Evolutionary conservation across 2,113 vertebrate genomes (phyloP), one percentile per base, ranked within the genome.

Genomic region (Pundamilia nyererei): DNA sequence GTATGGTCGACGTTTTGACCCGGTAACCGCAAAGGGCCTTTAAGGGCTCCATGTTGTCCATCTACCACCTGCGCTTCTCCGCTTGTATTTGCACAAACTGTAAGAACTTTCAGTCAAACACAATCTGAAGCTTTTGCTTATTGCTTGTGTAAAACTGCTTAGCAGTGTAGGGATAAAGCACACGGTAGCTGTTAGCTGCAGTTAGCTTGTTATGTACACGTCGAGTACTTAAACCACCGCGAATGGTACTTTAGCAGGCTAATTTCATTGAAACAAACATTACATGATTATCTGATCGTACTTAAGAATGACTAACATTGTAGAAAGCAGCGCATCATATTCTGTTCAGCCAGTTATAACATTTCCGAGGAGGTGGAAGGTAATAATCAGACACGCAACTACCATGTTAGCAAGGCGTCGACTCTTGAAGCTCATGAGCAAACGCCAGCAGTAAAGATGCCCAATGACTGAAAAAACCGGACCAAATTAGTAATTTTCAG

Each of bases 341-440:
- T 75, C 40, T 17, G 14, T 75, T 75, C 14, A 3, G 21, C 9
- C 40, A 45, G 26, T 19, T 75, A 29, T 5, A 49, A 77, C 1
- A 77, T 49, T 47, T 31, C 9, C 24, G 15, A 7, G 42, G 24
- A n/a, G 15, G 17, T 7, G 15, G 9, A 5, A 77, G 24, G 12
- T 31, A 31, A 77, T 49, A 31, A 19, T 9, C 13, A 26, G 5
- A 53, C 14, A 13, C 7, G 13, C 24, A 19, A 10, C 51, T 21
- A 87, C 83, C 87, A 80, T 87, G 81, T 87, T 85, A 79, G 9
- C 79, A 79, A 85, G 82, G 19, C 87, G 81, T 90, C 80, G 80
- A 87, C 13, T 51, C 7, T 70, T 7, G 9, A 83, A 85, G 70
- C 84, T 87, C 83, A 90, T 8, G 3, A 6, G 89, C 60, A 90